Evolutionary conservation across 2,888 invertebrate genomes (phyloP), one percentile per base, ranked within the genome.

Genomic region (Frankliniella fusca): DNA sequence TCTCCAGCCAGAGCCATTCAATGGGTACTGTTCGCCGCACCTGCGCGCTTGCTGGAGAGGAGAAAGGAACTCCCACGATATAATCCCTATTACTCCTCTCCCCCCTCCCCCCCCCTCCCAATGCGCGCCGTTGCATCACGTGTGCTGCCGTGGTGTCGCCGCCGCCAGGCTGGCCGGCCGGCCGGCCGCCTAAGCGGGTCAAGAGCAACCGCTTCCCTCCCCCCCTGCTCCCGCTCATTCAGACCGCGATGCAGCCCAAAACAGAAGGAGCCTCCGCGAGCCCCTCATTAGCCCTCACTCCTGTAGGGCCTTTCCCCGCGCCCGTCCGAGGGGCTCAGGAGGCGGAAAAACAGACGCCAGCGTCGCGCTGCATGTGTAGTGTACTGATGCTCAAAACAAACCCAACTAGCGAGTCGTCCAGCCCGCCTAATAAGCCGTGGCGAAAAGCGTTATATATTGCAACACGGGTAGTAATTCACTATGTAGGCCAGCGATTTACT

Each of bases 381-480:
- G 15, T 54, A 54, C 54, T 15, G 54, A 15, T 20, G 54, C 0
- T 15, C 54, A 12, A 20, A 20, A 54, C 1, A 12, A 12, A 0
- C 54, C 18, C 10, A 54, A 54, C 20, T 54, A 20, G 20, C 20
- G 54, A 54, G 18, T 54, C 15, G 18, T 54, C 15, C 15, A 7
- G 15, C 54, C 15, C 54, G 54, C 15, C 54, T 54, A 54, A 54
- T 20, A 20, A 54, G 54, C 15, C 54, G 12, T 38, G 38, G 38
- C 38, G 38, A 5, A 2, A 38, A 38, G 38, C 70, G 70, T 27
- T 10, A 76, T 10, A 76, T 76, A 23, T 27, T 76, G 70, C 70
- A 76, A 76, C 70, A 27, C 70, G 70, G 70, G 70, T 76, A 76
- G 27, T 76, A 27, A 76, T 76, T 76, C 70, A 76, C 70, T 76